Percentiles rank a stretch among this genome's conserved stretches.
Conservation (phyloP, 2,888 invertebrate species). For the Microchrysa polita region DNA sequence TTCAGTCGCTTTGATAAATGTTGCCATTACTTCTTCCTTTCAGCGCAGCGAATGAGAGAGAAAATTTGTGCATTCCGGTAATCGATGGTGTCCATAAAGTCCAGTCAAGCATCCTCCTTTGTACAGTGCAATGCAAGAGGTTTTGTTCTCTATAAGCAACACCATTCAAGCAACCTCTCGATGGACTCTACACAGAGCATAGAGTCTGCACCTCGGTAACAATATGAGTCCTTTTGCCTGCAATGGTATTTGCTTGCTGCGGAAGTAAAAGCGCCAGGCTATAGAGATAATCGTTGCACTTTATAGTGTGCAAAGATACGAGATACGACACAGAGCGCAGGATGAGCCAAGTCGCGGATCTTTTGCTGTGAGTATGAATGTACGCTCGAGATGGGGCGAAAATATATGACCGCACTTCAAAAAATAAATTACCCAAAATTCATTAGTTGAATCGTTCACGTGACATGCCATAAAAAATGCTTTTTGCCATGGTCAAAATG, state of each 20-base stretch:
- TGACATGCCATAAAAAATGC: slow-evolving; percentile 37
- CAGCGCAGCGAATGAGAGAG: slow-evolving; percentile 40
- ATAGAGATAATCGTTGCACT: slow-evolving; percentile 36
- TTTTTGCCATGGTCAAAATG: slow-evolving; percentile 20
- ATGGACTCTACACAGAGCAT: not conserved
- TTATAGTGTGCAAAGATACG: slow-evolving; percentile 31
- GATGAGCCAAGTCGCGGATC: slow-evolving; percentile 22
- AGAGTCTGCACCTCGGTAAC: not conserved
- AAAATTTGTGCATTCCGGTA: slow-evolving; percentile 43
- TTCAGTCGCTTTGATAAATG: slow-evolving; percentile 43
- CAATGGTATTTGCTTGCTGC: not conserved
- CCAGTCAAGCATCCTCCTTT: slow-evolving; percentile 8
- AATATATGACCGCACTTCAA: slow-evolving; percentile 41
- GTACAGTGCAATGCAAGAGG: slow-evolving; percentile 13
- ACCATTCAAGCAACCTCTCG: not conserved
- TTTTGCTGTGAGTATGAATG: too few relatives aligned
- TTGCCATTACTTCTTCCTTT: slow-evolving; percentile 42
- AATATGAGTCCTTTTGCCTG: not conserved
- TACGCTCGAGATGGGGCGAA: slow-evolving; percentile 3
- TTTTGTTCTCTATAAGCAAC: slow-evolving; percentile 33
- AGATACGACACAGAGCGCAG: too few relatives aligned
- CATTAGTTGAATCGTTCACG: slow-evolving; percentile 38
- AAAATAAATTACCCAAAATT: slow-evolving; percentile 45
- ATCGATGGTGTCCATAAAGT: slow-evolving; percentile 42
- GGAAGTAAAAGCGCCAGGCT: slow-evolving; percentile 27